Conservation (phyloP, 2,888 invertebrate genomes). For the Cheilosia urbana region DNA sequence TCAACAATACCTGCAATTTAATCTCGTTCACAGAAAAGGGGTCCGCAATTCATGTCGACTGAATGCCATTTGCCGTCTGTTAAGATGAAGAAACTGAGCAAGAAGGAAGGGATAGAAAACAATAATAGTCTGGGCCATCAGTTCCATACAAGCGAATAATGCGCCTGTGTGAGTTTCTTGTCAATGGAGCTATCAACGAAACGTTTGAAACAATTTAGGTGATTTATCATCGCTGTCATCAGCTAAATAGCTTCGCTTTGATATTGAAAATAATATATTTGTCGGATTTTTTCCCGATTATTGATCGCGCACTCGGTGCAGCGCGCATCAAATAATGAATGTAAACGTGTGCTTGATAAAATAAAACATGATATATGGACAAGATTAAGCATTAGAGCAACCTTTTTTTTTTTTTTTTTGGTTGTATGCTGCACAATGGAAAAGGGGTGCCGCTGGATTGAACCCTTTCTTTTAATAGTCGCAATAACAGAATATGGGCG, state of each 20-base stretch:
- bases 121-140: too few species aligned
- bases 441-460: conserved; percentile 64
- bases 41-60: conserved; percentile 5
- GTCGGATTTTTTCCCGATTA: conserved; percentile 27
- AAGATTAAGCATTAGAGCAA: conserved; percentile 37
- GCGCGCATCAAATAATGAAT: conserved; percentile 35
- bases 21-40: conserved; percentile 50
- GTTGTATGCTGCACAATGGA: conserved; percentile 1
- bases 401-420: conserved; percentile 28
- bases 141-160: too few species aligned
- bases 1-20: conserved; percentile 62
- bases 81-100: too few species aligned
- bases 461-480: conserved; percentile 71
- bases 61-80: too few species aligned
- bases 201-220: conserved; percentile 50
- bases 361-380: conserved; percentile 71
- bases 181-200: conserved; percentile 48
- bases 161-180: neutral
- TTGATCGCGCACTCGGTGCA: conserved; percentile 49
- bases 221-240: conserved; percentile 57
- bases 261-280: conserved; percentile 39
- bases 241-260: conserved; percentile 34
- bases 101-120: too few species aligned
- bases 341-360: conserved; percentile 62
- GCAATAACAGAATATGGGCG: conserved; percentile 68